Conservation (phyloP, 1,140 invertebrate species). For the Ptiloglossa arizonensis region DNA sequence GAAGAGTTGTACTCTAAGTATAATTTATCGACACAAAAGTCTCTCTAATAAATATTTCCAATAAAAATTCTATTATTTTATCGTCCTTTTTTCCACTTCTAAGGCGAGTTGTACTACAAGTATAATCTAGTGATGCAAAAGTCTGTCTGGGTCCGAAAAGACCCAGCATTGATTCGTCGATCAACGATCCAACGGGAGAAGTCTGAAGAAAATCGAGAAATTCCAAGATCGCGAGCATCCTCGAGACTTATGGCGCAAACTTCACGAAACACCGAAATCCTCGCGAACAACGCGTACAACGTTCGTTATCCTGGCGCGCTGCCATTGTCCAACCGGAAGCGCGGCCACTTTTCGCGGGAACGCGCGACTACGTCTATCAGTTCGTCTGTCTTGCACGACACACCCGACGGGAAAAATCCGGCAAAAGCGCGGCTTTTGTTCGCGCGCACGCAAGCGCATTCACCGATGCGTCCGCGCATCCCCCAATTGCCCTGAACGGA, state of each 20-base stretch:
- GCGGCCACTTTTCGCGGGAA: conserved; percentile 43
- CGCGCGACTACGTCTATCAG: conserved; percentile 39
- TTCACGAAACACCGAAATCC: not conserved
- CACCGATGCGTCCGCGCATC: conserved; percentile 41
- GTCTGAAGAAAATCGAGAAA: too few species aligned
- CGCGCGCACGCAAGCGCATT: conserved; percentile 15
- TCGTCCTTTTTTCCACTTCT: too few species aligned
- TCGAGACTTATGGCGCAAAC: not conserved
- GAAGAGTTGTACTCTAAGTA: too few species aligned
- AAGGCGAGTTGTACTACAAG: too few species aligned
- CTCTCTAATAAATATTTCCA: too few species aligned
- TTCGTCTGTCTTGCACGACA: conserved; percentile 49
- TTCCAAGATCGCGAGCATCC: not conserved
- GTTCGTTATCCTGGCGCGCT: conserved; percentile 40
- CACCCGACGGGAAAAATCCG: conserved; percentile 40
- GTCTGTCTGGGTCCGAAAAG: too few species aligned
- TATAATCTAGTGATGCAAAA: too few species aligned
- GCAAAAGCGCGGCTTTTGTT: conserved; percentile 37
- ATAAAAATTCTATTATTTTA: too few species aligned
- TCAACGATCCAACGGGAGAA: too few species aligned
- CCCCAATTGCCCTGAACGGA: conserved; percentile 21
- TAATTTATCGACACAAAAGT: too few species aligned
- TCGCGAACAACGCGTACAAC: conserved; percentile 12
- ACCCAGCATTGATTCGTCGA: too few species aligned
- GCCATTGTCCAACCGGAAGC: conserved; percentile 54